Percentiles rank a stretch among this genome's conserved stretches.
These are phyloP conservation scores for Halichoeres trimaculatus DNA, from an alignment of 2,113 vertebrate species.

Conservation along the genomic window DNA sequence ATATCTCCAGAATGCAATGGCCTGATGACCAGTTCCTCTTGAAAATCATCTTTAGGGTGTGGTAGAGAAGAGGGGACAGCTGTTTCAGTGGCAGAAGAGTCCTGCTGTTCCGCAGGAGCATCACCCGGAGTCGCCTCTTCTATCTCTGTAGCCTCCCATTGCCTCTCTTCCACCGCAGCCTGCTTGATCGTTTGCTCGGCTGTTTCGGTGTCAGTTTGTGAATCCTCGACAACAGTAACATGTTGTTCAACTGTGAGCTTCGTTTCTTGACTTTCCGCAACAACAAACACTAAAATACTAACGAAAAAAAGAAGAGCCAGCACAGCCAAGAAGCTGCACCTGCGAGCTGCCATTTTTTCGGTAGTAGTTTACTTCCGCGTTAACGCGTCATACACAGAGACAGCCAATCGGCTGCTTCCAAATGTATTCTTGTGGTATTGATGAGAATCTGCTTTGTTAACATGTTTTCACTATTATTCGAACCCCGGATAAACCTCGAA, in stretches of 20 bases:
- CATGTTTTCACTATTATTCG: background rate
- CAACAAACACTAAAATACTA: background rate
- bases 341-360: slow-evolving; percentile 76
- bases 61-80: background rate
- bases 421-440: slow-evolving; percentile 14
- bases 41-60: slow-evolving; percentile 80
- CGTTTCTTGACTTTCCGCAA: slow-evolving; percentile 24
- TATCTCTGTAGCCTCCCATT: slow-evolving; percentile 65
- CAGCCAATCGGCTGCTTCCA: slow-evolving; percentile 63
- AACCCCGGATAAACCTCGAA: background rate
- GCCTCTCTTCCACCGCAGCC: slow-evolving; percentile 42
- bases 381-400: slow-evolving; percentile 9
- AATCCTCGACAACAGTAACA: background rate
- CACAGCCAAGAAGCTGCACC: slow-evolving; percentile 15
- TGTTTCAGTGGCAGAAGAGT: background rate
- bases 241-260: background rate
- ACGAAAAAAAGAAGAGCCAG: slow-evolving; percentile 42
- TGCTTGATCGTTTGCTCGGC: background rate
- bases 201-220: background rate
- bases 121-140: slow-evolving; percentile 17
- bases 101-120: slow-evolving; percentile 2
- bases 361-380: slow-evolving; percentile 66
- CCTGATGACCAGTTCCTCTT: slow-evolving; percentile 91
- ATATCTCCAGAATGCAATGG: slow-evolving; percentile 92
- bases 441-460: slow-evolving; percentile 50